Conservation (phyloP, 2,113 vertebrate genomes). For the Notothenia coriiceps region DNA sequence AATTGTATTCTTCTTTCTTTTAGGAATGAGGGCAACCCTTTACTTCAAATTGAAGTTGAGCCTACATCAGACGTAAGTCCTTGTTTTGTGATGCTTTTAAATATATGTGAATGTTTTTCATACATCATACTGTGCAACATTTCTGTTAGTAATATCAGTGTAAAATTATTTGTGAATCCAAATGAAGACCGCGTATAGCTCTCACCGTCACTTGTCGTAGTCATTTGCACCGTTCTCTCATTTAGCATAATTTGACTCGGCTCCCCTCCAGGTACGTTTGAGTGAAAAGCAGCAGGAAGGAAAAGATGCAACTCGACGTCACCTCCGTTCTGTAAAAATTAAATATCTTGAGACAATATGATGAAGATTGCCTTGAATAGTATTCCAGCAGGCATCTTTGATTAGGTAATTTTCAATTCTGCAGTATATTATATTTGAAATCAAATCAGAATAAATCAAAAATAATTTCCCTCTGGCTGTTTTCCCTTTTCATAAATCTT, state of each 20-base stretch:
- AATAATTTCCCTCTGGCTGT: conserved; percentile 35
- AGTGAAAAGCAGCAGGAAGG: conserved; percentile 36
- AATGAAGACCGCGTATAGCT: conserved; percentile 35
- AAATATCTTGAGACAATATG: conserved; percentile 55
- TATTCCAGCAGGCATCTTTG: conserved; percentile 52
- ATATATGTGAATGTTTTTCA: background rate
- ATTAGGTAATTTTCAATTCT: conserved; percentile 60
- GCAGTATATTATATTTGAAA: conserved; percentile 60
- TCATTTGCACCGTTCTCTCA: conserved; percentile 39
- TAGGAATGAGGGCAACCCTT: conserved; percentile 93
- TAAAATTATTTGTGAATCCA: conserved; percentile 26
- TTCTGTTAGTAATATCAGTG: background rate
- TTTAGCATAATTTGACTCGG: conserved; percentile 50
- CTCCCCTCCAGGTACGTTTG: conserved; percentile 58
- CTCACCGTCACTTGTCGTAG: conserved; percentile 18
- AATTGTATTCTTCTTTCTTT: conserved; percentile 41
- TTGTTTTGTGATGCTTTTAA: background rate
- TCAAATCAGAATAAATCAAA: conserved; percentile 65
- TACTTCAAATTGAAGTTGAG: conserved; percentile 99
- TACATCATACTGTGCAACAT: background rate
- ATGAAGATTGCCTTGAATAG: conserved; percentile 67
- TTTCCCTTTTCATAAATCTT: conserved; percentile 45
- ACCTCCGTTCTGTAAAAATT: conserved; percentile 37
- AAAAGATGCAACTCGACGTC: conserved; percentile 19
- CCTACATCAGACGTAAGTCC: conserved; percentile 95